Evolutionary conservation across 2,888 invertebrate species (phyloP).

Genomic region (Nymphalis polychloros): DNA sequence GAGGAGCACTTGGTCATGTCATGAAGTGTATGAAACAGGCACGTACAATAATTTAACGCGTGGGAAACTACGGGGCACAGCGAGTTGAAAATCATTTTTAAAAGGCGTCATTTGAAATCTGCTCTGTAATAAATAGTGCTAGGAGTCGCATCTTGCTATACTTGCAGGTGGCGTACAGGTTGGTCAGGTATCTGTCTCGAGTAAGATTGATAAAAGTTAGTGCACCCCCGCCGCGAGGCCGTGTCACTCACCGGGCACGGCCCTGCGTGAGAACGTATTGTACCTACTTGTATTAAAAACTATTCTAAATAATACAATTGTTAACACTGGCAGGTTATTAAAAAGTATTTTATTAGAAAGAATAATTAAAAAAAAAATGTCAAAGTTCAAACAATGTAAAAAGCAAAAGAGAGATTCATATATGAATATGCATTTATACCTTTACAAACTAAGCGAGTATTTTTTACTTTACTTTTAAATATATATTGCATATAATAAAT

Average conservation of each 20-base stretch:
- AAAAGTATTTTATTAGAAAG: not conserved
- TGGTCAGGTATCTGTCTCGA: slow-evolving; percentile 57
- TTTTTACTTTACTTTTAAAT: no score
- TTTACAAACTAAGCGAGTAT: no score
- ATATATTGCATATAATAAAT: no score
- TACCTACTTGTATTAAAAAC: slow-evolving; percentile 25
- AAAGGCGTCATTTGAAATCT: not conserved
- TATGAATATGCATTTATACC: not conserved
- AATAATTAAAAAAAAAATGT: not conserved
- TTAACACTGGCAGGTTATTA: slow-evolving; percentile 12
- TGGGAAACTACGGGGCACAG: no score
- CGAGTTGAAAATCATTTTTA: not conserved
- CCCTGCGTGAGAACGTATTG: slow-evolving; percentile 45
- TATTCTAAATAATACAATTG: slow-evolving; percentile 17
- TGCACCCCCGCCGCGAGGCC: slow-evolving; percentile 62
- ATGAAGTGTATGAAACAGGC: no score
- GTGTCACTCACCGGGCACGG: slow-evolving; percentile 72
- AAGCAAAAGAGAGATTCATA: not conserved
- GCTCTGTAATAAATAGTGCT: slow-evolving; percentile 7
- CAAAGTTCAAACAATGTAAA: not conserved
- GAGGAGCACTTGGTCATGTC: no score
- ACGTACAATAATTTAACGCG: no score
- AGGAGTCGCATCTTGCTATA: slow-evolving; percentile 46
- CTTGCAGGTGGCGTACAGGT: slow-evolving; percentile 31
- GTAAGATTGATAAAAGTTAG: slow-evolving; percentile 66